Evolutionary conservation across 1,140 invertebrate genomes (phyloP).

Genomic region (Bombus consobrinus): DNA sequence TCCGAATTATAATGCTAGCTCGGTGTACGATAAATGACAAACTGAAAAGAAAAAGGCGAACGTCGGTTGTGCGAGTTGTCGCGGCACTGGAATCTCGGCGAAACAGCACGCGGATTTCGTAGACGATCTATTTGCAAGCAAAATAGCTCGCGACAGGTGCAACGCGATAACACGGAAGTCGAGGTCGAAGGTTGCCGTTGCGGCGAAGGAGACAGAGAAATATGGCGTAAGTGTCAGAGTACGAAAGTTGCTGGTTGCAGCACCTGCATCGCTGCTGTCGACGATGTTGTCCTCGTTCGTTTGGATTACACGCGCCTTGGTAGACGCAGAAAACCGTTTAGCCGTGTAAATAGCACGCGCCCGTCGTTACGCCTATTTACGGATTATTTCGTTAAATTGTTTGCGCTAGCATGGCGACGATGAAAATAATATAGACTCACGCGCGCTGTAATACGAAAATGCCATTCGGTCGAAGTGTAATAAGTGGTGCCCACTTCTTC

Average conservation of each 20-base stretch:
- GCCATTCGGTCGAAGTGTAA: background rate
- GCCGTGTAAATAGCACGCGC: slow-evolving; percentile 36
- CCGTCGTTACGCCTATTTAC: slow-evolving; percentile 30
- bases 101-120: background rate
- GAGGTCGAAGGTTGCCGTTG: slow-evolving; percentile 52
- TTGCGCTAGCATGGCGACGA: background rate
- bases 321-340: slow-evolving; percentile 15
- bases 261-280: slow-evolving; percentile 3
- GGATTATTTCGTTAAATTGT: slow-evolving; percentile 56
- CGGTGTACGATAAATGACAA: background rate
- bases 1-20: background rate
- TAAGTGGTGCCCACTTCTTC: background rate
- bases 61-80: background rate
- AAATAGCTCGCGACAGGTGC: slow-evolving; percentile 31
- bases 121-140: background rate
- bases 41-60: background rate
- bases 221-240: slow-evolving; percentile 50
- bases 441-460: background rate
- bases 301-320: slow-evolving; percentile 19
- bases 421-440: background rate
- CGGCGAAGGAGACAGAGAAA: slow-evolving; percentile 37
- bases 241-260: slow-evolving; percentile 54
- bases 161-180: slow-evolving; percentile 52
- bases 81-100: background rate
- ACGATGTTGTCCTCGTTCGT: slow-evolving; percentile 17